phyloP scores from a whole-genome alignment of 1,140 invertebrate species.

The Pristionchus pacificus region DNA sequence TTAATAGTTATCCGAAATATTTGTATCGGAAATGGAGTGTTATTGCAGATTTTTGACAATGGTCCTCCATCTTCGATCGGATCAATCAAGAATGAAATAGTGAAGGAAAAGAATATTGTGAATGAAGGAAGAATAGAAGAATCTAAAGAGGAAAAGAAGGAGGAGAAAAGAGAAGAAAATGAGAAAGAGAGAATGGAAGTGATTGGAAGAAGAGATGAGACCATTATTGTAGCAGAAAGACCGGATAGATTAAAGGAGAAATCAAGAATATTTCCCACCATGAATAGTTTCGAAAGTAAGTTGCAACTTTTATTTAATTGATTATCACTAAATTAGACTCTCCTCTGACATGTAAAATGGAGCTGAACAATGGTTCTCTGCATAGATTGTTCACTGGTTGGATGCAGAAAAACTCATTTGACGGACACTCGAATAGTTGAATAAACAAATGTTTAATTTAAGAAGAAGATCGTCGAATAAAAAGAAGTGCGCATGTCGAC shows the following conservation, averaged over 20 bases:
- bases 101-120: background rate
- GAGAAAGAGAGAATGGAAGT: background rate
- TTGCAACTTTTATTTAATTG: too few species aligned
- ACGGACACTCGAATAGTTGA: background rate
- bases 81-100: background rate
- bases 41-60: background rate
- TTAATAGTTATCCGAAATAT: too few species aligned
- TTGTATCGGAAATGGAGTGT: too few species aligned
- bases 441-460: background rate
- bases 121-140: background rate
- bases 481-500: conserved; percentile 18
- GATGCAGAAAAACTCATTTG: background rate
- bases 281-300: too few species aligned
- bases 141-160: background rate
- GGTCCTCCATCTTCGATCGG: conserved; percentile 9
- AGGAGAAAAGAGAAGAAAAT: background rate
- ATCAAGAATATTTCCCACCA: too few species aligned
- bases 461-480: background rate
- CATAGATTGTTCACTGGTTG: too few species aligned
- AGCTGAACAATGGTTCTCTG: too few species aligned
- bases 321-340: too few species aligned
- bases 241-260: too few species aligned
- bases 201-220: too few species aligned
- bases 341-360: too few species aligned
- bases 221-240: too few species aligned